Percentiles rank a stretch among this genome's conserved stretches.
Evolutionary conservation across 1,140 invertebrate genomes (phyloP).

Genomic region (Chrysomallon squamiferum): DNA sequence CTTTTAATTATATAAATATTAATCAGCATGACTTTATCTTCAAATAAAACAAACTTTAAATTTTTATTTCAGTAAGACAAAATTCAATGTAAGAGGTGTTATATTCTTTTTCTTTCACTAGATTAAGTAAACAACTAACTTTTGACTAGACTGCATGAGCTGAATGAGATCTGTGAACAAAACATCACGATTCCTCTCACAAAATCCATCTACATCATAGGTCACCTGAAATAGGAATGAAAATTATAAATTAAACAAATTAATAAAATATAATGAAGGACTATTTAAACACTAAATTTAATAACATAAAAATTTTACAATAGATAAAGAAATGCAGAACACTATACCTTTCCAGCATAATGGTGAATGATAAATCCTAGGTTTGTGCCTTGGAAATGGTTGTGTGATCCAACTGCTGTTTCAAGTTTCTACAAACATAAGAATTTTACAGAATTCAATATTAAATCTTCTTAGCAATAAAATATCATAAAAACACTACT

Average conservation of each 20-base stretch:
- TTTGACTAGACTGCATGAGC: constrained; percentile 76
- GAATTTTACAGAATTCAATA: no score
- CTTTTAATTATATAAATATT: no score
- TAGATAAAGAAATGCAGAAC: not conserved
- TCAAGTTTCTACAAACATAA: constrained; percentile 69
- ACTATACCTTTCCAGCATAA: constrained; percentile 76
- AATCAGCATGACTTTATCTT: no score
- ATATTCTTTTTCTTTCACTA: no score
- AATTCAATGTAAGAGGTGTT: no score
- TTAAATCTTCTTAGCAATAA: no score
- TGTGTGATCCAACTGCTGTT: constrained; percentile 67
- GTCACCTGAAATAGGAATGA: constrained; percentile 70
- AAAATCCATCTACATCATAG: constrained; percentile 77
- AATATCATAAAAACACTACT: no score
- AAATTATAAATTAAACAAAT: constrained; percentile 1
- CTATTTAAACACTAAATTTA: not conserved
- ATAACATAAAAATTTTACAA: not conserved
- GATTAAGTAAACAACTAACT: no score
- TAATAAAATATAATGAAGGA: not conserved
- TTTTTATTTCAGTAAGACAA: no score
- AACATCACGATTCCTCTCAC: constrained; percentile 79
- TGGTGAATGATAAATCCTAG: constrained; percentile 76
- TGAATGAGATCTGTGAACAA: constrained; percentile 77
- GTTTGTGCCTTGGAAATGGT: constrained; percentile 70
- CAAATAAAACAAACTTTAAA: no score